Conservation (phyloP, 2,113 vertebrate genomes). For the Coregonus clupeaformis region DNA sequence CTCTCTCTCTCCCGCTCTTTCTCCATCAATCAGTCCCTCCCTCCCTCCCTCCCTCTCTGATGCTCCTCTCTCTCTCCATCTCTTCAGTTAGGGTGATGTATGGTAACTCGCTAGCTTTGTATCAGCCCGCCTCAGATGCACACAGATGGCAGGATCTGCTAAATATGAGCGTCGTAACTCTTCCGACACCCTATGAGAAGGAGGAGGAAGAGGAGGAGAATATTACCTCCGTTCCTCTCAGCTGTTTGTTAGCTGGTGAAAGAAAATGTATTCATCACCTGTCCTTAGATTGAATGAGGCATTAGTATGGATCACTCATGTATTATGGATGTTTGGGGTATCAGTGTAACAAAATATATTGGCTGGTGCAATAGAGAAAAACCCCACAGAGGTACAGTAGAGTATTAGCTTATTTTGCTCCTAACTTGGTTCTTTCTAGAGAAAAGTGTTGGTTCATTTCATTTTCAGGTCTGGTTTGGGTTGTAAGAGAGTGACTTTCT, state of each 20-base stretch:
- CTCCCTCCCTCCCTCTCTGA: not conserved
- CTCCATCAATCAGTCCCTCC: not conserved
- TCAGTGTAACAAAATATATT: conserved; percentile 33
- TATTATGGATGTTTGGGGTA: not conserved
- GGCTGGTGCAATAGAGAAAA: not conserved
- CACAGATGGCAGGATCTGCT: not conserved
- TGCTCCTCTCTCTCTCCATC: too few species aligned
- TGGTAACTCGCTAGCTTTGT: too few species aligned
- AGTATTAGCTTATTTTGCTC: conserved; percentile 12
- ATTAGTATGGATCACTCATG: too few species aligned
- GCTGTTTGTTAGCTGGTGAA: conserved; percentile 30
- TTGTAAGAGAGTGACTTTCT: conserved; percentile 13
- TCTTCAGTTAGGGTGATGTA: too few species aligned
- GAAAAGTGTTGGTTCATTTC: conserved; percentile 14
- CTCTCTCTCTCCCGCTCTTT: not conserved
- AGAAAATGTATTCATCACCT: conserved; percentile 59
- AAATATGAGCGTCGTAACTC: not conserved
- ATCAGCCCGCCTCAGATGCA: too few species aligned
- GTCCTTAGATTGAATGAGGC: conserved; percentile 35
- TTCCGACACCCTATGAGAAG: not conserved
- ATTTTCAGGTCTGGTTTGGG: conserved; percentile 33
- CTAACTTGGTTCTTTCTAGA: conserved; percentile 28
- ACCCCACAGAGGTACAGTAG: not conserved
- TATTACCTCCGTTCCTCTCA: conserved; percentile 11
- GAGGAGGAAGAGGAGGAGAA: not conserved